Evolutionary conservation across 2,888 invertebrate genomes (phyloP), one percentile per base, ranked within the genome.

Genomic region (Macrophya annulata): DNA sequence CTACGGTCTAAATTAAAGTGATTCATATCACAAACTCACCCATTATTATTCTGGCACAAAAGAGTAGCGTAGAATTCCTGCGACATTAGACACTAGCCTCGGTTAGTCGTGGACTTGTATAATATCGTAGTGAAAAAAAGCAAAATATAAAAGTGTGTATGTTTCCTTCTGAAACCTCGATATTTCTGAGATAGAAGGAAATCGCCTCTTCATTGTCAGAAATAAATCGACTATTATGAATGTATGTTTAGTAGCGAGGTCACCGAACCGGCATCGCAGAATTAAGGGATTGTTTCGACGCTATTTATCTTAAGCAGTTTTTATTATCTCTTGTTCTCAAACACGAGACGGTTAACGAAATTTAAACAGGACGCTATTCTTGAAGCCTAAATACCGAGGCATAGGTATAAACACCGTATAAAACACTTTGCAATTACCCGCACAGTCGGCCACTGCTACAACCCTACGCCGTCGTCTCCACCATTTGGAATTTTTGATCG

Each of bases 261-360:
- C 79, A 79, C 59, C 79, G 59, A 79, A 79, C 79, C 79, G 79
- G 79, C 59, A 79, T 79, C 45, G 43, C 21, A 6, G 62, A 12
- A 62, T 62, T 62, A 12, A 12, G 62, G 62, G 62, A 62, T 62
- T 62, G 62, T 62, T 62, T 40, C 21, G 9, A 43, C 2, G 40
- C 45, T 72, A 21, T 21, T 43, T 15, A 72, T 10, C 12, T 37
- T 68, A 1, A 15, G 68, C 6, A 68, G 31, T 55, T 55, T 31
- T 55, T 55, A 55, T 55, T 55, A 25, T 62, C 62, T 62, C 8
- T 21, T 62, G 3, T 10, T 4, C 48, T 12, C 48, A 4, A 1
- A 25, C 10, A 62, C 62, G 62, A 62, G 4, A 12, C 62, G 62
- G 55, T n/a, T 55, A 55, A 55, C 55, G 55, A 55, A 55, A 25